Evolutionary conservation across 2,113 vertebrate genomes (phyloP).

Genomic region (Nesospiza acunhae): DNA sequence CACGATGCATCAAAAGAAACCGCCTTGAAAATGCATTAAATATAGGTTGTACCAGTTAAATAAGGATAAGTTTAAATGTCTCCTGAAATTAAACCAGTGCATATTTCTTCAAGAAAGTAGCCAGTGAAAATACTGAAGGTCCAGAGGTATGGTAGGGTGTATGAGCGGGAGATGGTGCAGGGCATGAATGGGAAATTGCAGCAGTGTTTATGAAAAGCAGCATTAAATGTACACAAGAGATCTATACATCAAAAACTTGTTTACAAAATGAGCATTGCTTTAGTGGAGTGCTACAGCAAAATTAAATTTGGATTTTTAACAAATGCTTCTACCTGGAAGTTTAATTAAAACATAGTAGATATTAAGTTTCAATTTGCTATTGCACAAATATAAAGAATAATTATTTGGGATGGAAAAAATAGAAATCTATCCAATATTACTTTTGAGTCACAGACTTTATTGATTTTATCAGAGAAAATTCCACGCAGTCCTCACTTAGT

Average conservation of each 20-base stretch:
- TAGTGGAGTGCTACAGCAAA: not conserved
- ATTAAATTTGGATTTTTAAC: not conserved
- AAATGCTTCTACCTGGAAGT: not conserved
- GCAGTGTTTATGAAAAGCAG: not conserved
- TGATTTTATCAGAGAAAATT: not conserved
- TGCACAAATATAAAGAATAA: not conserved
- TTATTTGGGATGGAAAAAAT: not conserved
- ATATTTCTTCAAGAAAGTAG: not conserved
- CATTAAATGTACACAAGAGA: not conserved
- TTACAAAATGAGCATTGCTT: not conserved
- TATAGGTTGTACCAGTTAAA: not conserved
- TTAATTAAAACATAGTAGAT: not conserved
- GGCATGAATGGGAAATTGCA: not conserved
- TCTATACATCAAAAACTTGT: not conserved
- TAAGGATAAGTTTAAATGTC: not conserved
- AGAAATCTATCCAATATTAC: not conserved
- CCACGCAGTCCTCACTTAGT: not conserved
- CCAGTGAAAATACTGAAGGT: not conserved
- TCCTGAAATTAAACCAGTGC: not conserved
- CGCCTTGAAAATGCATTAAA: not conserved
- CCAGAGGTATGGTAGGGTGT: fast-evolving
- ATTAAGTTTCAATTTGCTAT: not conserved
- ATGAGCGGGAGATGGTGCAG: not conserved
- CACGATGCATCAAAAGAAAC: not conserved
- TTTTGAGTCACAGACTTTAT: not conserved